Base-by-base conservation (phyloP, 2,797 vertebrate genomes). In the Ataeniobius toweri region DNA sequence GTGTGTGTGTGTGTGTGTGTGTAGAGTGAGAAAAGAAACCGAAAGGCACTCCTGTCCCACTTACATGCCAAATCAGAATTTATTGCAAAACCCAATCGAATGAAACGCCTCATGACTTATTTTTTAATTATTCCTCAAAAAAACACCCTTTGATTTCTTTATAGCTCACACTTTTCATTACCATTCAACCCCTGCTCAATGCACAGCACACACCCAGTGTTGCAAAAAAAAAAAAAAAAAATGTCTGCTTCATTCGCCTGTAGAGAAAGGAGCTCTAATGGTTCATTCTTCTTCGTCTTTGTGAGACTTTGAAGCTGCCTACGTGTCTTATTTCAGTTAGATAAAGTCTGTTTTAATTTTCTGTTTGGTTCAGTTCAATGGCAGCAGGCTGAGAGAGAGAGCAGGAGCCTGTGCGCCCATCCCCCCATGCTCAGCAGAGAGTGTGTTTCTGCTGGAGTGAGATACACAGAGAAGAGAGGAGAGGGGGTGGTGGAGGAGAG, bases 371-470 rank as follows among this genome's bases (percentile, higher is more conserved):
- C 84, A 91, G 89, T 92, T 93, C 87, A 91, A 84, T 88, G 88
- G 93, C 89, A 82, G 88, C 78, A 78, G 90, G 88, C 81, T 74
- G 92, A 83, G 86, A 41, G 53, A 56, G 67, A 80, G 89, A 81
- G 90, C 82, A 88, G 85, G 82, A 86, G 92, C 89, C 80, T 89
- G 89, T 18, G 90, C 88, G 91, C 90, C 96, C 96, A 95, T 96
- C 95, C 96, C 93, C 96, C 96, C 96, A 95, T 90, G 88, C 89
- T 84, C 91, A 93, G 93, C 89, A 93, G 93, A 95, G 90, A 95
- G 94, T 91, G 94, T 92, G 94, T 92, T 94, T 94, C 94, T 95
- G 94, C 94, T 85, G 91, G 93, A 93, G 93, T 91, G 92, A 93
- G 93, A 94, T 91, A 94, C 92, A 94, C 92, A 91, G 92, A 82